These are phyloP conservation scores for Phrynocephalus forsythii DNA, from an alignment of 2,797 vertebrate species.

Conservation along the genomic window DNA sequence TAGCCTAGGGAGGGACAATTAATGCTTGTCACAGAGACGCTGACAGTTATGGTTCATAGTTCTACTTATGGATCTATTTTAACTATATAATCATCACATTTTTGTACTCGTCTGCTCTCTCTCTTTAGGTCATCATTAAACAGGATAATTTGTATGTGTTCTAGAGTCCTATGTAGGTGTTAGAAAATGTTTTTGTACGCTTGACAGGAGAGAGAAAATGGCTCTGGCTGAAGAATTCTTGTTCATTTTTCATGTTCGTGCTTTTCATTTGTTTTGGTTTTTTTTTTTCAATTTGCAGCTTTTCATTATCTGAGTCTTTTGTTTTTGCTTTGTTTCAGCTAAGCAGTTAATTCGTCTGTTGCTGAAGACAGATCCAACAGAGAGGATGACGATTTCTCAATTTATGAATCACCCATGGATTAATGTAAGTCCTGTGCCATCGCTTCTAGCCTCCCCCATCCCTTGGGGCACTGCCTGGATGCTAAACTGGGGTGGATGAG, in stretches of 20 bases:
- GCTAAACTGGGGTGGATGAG: no score
- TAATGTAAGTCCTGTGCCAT: slow-evolving; percentile 82
- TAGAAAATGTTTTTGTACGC: neutral
- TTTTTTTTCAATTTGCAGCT: neutral
- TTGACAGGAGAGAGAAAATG: neutral
- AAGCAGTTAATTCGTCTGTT: slow-evolving; percentile 94
- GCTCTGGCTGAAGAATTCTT: neutral
- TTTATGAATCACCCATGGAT: slow-evolving; percentile 99
- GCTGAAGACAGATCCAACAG: slow-evolving; percentile 95
- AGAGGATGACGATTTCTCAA: slow-evolving; percentile 93
- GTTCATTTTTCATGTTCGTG: neutral
- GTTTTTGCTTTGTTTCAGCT: slow-evolving; percentile 73
- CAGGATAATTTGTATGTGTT: neutral
- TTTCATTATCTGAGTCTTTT: slow-evolving; percentile 23
- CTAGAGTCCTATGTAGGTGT: neutral
- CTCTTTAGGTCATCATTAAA: slow-evolving; percentile 10
- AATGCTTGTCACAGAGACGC: neutral
- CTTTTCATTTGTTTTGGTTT: no score
- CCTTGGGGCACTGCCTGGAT: no score
- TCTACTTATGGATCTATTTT: neutral
- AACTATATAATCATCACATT: neutral
- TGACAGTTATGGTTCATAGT: neutral
- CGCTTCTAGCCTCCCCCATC: neutral
- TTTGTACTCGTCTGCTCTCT: neutral
- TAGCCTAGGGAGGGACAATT: no score